Evolutionary conservation across 1,140 invertebrate species (phyloP), one percentile per base, ranked within the genome.

Genomic region (Sycophaga agraensis): DNA sequence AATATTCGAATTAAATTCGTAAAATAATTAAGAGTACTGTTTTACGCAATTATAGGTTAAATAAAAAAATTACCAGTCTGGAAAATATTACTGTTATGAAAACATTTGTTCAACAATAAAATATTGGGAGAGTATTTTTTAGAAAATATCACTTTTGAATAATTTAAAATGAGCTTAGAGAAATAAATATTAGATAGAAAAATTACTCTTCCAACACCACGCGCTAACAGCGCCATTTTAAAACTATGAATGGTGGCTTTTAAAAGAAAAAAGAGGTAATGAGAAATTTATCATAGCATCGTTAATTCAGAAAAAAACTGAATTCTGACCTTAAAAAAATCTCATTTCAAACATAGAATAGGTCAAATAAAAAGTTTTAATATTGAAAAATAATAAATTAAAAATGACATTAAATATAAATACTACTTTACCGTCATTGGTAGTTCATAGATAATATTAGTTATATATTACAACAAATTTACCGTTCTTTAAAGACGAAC

Each of bases 151-250:
- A 48, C 48, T 59, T 42, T 64, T 7, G 5, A 28, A n/a, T 39
- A 42, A 34, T 51, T 50, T 7, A 31, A 12, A 7, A 45, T 24
- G 12, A 55, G 67, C 59, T 73, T 74, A 31, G 12, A 71, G 61
- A 69, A 71, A 68, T 22, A 56, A 35, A 59, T 56, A 62, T 62
- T 71, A 50, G 61, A 69, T 17, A 67, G 35, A 5, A 59, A 57
- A 42, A 54, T 39, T 28, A 62, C 16, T 39, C 63, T 74, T 17
- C 42, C 35, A n/a, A 64, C 66, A 17, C 37, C 62, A 63, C 70
- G 66, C 42, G 24, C 24, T 19, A 71, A 63, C n/a, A 73, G 65
- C 31, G 72, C 72, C 75, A 77, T 77, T 66, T 70, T 73, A 65
- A 57, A 73, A 67, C 50, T 37, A 43, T 28, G 53, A 31, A 31